Conservation (phyloP, 2,113 vertebrate genomes). For the Anolis sagrei region DNA sequence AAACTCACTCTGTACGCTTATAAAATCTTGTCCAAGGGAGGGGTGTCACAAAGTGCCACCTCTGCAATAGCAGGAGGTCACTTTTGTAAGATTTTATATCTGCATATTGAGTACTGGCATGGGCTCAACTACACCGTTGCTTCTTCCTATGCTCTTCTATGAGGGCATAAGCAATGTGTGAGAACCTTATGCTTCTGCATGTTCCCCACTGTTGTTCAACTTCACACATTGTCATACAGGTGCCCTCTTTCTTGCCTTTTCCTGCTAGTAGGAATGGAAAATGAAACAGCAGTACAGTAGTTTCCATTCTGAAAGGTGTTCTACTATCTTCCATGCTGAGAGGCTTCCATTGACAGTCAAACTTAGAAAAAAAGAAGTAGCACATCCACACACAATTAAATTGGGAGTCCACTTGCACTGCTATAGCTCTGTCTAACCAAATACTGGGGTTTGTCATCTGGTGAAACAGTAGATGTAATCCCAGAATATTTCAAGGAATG, state of each 20-base stretch:
- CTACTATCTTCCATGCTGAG: neutral
- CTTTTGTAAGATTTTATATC: too few species aligned
- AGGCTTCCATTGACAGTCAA: neutral
- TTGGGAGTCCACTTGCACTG: too few species aligned
- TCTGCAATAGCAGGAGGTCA: too few species aligned
- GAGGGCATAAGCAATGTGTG: neutral
- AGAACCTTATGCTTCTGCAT: neutral
- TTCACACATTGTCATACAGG: neutral
- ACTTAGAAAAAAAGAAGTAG: neutral
- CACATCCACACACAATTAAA: too few species aligned
- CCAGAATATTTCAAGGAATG: too few species aligned
- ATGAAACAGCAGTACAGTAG: neutral
- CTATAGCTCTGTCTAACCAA: too few species aligned
- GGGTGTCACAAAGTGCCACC: too few species aligned
- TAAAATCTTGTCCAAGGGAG: neutral
- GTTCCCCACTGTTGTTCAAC: neutral
- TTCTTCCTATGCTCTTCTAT: neutral
- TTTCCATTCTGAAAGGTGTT: neutral
- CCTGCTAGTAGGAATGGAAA: neutral
- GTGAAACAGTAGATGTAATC: too few species aligned
- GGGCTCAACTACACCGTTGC: neutral
- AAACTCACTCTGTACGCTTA: neutral
- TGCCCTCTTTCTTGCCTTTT: too few species aligned
- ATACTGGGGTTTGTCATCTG: too few species aligned
- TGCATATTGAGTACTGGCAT: neutral